A percentile compares a stretch with the other conserved stretches of the same genome.
These are phyloP conservation scores for Phylloscopus trochilus DNA, from an alignment of 2,113 vertebrate genomes.

Conservation along the genomic window DNA sequence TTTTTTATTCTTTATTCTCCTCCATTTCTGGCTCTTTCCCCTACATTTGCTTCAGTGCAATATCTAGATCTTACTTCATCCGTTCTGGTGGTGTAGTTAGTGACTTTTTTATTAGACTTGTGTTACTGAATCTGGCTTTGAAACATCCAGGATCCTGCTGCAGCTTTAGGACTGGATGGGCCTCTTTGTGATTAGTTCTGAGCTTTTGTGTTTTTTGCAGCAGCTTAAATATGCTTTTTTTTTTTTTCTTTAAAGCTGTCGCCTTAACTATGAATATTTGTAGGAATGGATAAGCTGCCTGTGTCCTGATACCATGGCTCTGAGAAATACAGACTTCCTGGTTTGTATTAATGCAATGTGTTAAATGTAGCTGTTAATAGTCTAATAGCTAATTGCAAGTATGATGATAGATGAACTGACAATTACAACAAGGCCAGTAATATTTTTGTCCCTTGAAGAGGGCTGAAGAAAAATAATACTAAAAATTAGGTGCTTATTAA, in stretches of 20 bases:
- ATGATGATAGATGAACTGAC: neutral
- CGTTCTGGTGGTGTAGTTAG: neutral
- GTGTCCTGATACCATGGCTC: neutral
- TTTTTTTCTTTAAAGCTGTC: neutral
- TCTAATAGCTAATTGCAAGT: neutral
- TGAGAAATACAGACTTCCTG: neutral
- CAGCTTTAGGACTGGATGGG: neutral
- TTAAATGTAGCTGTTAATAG: neutral
- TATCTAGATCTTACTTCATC: neutral
- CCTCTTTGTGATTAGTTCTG: neutral
- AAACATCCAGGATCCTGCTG: neutral
- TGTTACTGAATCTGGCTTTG: neutral
- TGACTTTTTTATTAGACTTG: neutral
- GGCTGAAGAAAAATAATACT: neutral
- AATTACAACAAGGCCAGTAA: neutral
- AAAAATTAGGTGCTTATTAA: neutral
- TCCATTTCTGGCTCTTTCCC: neutral
- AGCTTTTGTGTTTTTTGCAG: neutral
- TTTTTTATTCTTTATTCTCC: neutral
- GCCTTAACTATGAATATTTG: neutral
- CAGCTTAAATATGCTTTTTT: neutral
- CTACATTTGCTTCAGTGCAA: neutral
- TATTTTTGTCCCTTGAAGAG: neutral
- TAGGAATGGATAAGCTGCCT: neutral
- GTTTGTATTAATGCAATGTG: neutral